phyloP scores from a whole-genome alignment of 1,140 invertebrate species.

The Archegozetes longisetosus region DNA sequence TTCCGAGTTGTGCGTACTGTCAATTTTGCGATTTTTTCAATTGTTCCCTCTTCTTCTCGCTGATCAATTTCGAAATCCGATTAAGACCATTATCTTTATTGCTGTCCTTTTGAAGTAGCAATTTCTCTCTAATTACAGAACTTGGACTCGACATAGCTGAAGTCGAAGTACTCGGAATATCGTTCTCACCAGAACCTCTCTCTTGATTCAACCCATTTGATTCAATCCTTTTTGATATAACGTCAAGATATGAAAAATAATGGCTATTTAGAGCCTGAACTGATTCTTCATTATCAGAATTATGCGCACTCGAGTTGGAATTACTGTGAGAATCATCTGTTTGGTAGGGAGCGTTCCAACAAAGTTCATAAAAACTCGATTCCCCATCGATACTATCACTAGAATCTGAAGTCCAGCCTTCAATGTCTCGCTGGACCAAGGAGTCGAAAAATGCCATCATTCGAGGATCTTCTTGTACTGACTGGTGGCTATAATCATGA shows the following conservation, averaged over 20 bases:
- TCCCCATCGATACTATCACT: background rate
- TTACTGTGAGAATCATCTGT: background rate
- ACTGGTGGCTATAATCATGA: constrained; percentile 51
- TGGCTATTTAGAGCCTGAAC: background rate
- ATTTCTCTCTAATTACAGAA: too few species aligned
- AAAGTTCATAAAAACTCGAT: background rate
- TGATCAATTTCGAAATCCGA: background rate
- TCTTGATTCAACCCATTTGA: background rate
- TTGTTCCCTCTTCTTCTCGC: background rate
- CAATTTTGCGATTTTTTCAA: background rate
- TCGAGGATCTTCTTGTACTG: constrained; percentile 68
- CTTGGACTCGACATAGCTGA: too few species aligned
- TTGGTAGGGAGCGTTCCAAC: background rate
- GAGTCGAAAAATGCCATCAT: constrained; percentile 97
- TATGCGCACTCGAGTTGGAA: background rate
- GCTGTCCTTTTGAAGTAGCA: too few species aligned
- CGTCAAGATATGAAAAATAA: background rate
- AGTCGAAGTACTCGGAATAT: too few species aligned
- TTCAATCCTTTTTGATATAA: background rate
- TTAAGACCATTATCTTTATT: background rate
- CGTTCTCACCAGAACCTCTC: background rate
- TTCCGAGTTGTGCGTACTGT: background rate
- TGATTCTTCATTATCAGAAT: background rate
- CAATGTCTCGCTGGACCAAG: constrained; percentile 70
- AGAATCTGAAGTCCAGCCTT: constrained; percentile 34